phyloP scores from a whole-genome alignment of 1,140 invertebrate species.

The Charaxes varanes region DNA sequence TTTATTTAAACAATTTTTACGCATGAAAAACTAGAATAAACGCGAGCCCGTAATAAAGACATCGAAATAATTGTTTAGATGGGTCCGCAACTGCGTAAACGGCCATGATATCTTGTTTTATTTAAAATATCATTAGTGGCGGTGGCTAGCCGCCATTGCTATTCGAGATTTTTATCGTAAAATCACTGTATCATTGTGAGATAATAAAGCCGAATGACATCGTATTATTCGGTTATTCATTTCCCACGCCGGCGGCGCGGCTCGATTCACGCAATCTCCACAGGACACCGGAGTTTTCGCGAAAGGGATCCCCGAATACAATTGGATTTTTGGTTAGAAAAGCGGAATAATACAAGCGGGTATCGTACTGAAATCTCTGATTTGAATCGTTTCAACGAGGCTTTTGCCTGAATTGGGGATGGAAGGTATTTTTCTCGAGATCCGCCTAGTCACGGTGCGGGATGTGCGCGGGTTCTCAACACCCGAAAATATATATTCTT shows the following conservation, averaged over 20 bases:
- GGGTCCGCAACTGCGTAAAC: slow-evolving; percentile 36
- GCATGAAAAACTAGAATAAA: slow-evolving; percentile 21
- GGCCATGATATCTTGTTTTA: slow-evolving; percentile 56
- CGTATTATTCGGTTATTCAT: slow-evolving; percentile 71
- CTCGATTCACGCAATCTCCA: slow-evolving; percentile 65
- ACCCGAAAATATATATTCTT: neutral
- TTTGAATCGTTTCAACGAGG: slow-evolving; percentile 66
- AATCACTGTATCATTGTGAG: slow-evolving; percentile 70
- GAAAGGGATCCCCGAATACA: slow-evolving; percentile 62
- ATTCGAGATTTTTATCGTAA: slow-evolving; percentile 69
- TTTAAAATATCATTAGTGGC: slow-evolving; percentile 54
- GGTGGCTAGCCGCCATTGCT: slow-evolving; percentile 43
- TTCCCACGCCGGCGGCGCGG: slow-evolving; percentile 29
- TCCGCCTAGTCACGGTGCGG: slow-evolving; percentile 40
- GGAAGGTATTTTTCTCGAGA: slow-evolving; percentile 47
- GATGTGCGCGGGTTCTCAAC: slow-evolving; percentile 4
- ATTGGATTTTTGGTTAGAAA: slow-evolving; percentile 73
- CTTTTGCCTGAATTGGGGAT: slow-evolving; percentile 58
- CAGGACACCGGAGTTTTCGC: slow-evolving; percentile 61
- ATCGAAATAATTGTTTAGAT: slow-evolving; percentile 60
- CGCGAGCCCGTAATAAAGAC: slow-evolving; percentile 43
- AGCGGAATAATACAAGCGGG: slow-evolving; percentile 72
- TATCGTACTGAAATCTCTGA: slow-evolving; percentile 70
- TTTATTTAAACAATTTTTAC: slow-evolving; percentile 11
- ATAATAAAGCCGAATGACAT: slow-evolving; percentile 73